Base-by-base conservation (phyloP, 1,140 invertebrate genomes). In the Acromyrmex heyeri region DNA sequence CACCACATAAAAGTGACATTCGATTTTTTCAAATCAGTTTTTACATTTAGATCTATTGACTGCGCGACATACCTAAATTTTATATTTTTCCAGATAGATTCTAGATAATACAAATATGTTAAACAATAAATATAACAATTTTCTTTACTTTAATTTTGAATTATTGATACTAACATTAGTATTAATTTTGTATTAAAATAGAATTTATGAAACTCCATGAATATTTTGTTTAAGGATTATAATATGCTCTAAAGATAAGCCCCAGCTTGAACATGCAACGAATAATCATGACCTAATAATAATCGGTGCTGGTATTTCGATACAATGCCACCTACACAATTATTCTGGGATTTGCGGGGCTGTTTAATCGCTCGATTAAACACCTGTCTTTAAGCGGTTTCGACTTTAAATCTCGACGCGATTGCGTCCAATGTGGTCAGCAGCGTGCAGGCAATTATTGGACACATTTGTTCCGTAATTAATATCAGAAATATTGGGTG, bases 301-400 rank as follows among this genome's bases (percentile, higher is more conserved):
- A 83, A 83, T 73, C 12, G 21, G 55, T 7, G 8, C 24, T 27
- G 55, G 30, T 83, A 83, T 83, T 83, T 50, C 69, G 79, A 48
- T 75, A 18, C 38, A 61, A 73, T 83, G 69, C 67, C 62, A 67
- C 48, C 69, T 83, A 34, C 8, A 27, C 79, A 83, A 75, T 83
- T 83, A 83, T 27, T 67, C 24, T 61, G 79, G 79, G 53, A 83
- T 83, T 75, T 83, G 57, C 57, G 27, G 53, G 55, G 55, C 34
- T 73, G 14, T 75, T 75, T 83, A 83, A 83, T 83, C 69, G 79
- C 14, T 34, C 69, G 79, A 83, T 83, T 82, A 82, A 82, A 82
- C 79, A 82, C 55, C 79, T 83, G 79, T 83, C 79, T 83, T 83
- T 61, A 83, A 83, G 79, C 79, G 69, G 69, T 83, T 83, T 83